Percentiles rank a stretch among this genome's conserved stretches.
Conservation (phyloP, 2,113 vertebrate species). For the Podarcis muralis region DNA sequence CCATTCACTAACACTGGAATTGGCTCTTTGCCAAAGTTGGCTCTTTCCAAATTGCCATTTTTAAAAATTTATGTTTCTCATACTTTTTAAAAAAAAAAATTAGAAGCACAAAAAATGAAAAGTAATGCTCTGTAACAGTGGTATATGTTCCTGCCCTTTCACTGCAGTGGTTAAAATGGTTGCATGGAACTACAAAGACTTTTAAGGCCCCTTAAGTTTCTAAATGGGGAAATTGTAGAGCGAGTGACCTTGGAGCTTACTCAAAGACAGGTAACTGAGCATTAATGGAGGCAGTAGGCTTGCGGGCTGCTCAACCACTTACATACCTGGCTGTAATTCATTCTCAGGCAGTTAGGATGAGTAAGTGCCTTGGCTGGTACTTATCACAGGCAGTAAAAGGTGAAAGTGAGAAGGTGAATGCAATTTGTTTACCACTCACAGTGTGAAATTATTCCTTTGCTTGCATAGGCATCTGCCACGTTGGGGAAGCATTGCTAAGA, state of each 20-base stretch:
- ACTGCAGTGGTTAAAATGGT: neutral
- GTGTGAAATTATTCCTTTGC: neutral
- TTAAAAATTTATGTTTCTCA: no score
- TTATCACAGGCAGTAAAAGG: conserved; percentile 24
- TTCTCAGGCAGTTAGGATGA: conserved; percentile 6
- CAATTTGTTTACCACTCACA: neutral
- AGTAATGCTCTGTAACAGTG: conserved; percentile 5
- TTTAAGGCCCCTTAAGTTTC: conserved; percentile 17
- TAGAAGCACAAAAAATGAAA: neutral
- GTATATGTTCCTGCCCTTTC: conserved; percentile 4
- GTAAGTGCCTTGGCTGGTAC: conserved; percentile 22
- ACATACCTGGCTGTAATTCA: conserved; percentile 28
- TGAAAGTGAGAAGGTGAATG: conserved; percentile 4
- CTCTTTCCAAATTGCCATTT: neutral
- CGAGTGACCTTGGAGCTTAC: neutral
- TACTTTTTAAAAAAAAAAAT: no score
- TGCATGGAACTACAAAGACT: neutral
- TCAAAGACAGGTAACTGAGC: conserved; percentile 13
- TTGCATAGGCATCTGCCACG: neutral
- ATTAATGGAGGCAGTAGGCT: conserved; percentile 32
- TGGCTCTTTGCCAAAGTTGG: neutral
- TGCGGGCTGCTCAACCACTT: conserved; percentile 19
- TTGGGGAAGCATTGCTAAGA: neutral
- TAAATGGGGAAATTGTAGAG: conserved; percentile 20
- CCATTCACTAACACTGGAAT: neutral